Evolutionary conservation across 2,888 invertebrate genomes (phyloP).

Genomic region (Sericinus montela): DNA sequence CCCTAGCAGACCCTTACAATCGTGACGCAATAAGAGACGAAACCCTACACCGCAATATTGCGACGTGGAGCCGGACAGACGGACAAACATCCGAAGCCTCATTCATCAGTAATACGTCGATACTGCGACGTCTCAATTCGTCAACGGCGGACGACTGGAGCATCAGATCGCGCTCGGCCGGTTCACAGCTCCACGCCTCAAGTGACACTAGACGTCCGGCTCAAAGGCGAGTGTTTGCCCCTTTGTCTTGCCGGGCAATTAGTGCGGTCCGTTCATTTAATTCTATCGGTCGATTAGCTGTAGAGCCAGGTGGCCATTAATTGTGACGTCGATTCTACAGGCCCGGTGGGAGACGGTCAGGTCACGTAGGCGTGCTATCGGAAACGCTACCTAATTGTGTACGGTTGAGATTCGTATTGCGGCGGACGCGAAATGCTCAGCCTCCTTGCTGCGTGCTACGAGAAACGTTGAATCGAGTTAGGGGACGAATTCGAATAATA

Average conservation of each 20-base stretch:
- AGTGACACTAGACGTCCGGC: slow-evolving; percentile 70
- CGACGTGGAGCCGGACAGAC: slow-evolving; percentile 4
- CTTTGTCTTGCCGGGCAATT: slow-evolving; percentile 78
- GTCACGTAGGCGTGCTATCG: slow-evolving; percentile 37
- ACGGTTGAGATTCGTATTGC: slow-evolving; percentile 30
- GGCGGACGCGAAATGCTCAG: slow-evolving; percentile 21
- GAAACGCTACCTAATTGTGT: slow-evolving; percentile 20
- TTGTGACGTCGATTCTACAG: slow-evolving; percentile 67
- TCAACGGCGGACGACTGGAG: slow-evolving; percentile 38
- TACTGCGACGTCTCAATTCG: slow-evolving; percentile 29
- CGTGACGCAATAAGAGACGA: not conserved
- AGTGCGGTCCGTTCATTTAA: slow-evolving; percentile 77
- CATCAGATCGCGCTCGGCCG: slow-evolving; percentile 37
- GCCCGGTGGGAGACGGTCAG: slow-evolving; percentile 53
- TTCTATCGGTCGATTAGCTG: slow-evolving; percentile 78
- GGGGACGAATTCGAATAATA: slow-evolving; percentile 15
- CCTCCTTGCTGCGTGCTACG: slow-evolving; percentile 16
- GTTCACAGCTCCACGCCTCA: slow-evolving; percentile 58
- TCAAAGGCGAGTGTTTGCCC: slow-evolving; percentile 77
- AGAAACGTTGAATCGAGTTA: slow-evolving; percentile 15
- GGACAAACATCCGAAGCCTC: slow-evolving; percentile 9
- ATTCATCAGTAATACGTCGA: slow-evolving; percentile 2
- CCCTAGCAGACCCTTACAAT: not conserved
- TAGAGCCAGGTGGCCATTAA: slow-evolving; percentile 69
- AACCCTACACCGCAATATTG: slow-evolving; percentile 9